Evolutionary conservation across 2,888 invertebrate genomes (phyloP), one percentile per base, ranked within the genome.

Genomic region (Oscheius sp.): DNA sequence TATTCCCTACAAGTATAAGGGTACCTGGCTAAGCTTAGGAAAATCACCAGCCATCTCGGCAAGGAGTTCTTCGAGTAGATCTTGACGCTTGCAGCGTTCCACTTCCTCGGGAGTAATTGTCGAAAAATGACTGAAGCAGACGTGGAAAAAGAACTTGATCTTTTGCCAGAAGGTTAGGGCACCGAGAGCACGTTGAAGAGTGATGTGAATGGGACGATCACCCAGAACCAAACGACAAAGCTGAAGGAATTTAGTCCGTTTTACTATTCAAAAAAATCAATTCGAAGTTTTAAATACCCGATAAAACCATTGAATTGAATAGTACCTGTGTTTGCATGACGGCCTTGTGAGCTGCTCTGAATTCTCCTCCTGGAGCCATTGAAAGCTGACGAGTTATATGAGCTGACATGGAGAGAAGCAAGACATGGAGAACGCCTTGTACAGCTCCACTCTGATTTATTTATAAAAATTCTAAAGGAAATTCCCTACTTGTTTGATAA

Each of bases 361-460:
- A 97, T 89, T 98, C 97, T 6, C 97, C 97, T 14, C 97, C 98
- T 0, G 97, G 97, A 12, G 96, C 95, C 94, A 97, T 95, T 30
- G 95, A 95, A 47, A 97, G 89, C 87, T 95, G 92, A 84, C 93
- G 92, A 1, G 97, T 94, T 30, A 86, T 84, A 64, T 94, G 93
- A 3, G 95, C 95, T 33, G 95, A 94, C 91, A 95, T 92, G 85
- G 93, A 94, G 64, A 97, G 89, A 79, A 98, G 89, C 56, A 89
- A 82, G 2, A 89, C 79, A 86, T 95, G 94, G 90, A 97, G 91
- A 47, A 96, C 88, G 1, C 97, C 97, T 88, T 94, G 94, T 74
- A 94, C 91, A 26, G 92, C 88, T 17, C 89, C 89, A 80, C 86
- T 87, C 89, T 89, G 81, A 22, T 54, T 54, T 28, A 22, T 38